phyloP scores from a whole-genome alignment of 53 echinoderm and acorn worm species.

The Stichopus horrens region DNA sequence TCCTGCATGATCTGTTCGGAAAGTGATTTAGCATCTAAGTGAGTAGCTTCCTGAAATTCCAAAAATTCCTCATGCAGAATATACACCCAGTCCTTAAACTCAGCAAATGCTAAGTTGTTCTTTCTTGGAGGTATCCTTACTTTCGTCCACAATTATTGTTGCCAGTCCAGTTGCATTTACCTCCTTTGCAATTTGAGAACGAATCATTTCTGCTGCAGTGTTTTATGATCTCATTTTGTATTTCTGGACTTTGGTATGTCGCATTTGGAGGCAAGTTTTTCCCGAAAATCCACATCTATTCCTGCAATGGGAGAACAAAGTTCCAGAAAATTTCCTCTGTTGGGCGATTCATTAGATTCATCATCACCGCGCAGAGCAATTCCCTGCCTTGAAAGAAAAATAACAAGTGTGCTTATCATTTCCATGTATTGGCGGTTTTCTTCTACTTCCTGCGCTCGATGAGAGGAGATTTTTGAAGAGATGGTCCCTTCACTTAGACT shows the following conservation, averaged over 20 bases:
- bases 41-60: conserved; percentile 42
- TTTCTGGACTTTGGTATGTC: conserved; percentile 19
- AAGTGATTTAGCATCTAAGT: conserved; percentile 39
- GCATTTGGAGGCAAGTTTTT: conserved; percentile 21
- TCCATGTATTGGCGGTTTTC: conserved; percentile 6
- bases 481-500: conserved; percentile 18
- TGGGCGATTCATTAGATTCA: neutral
- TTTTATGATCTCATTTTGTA: conserved; percentile 19
- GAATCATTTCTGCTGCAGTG: conserved; percentile 6
- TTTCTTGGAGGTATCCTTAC: conserved; percentile 17
- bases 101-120: conserved; percentile 37
- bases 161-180: conserved; percentile 3
- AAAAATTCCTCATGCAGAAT: conserved; percentile 42
- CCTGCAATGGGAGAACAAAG: conserved; percentile 12
- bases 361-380: conserved; percentile 18
- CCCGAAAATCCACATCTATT: neutral
- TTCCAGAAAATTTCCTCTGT: conserved; percentile 15
- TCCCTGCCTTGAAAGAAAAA: conserved; percentile 16
- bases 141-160: conserved; percentile 17
- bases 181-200: conserved; percentile 16
- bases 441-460: neutral
- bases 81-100: conserved; percentile 4
- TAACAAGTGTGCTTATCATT: neutral
- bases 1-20: conserved; percentile 16
- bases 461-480: conserved; percentile 6